Evolutionary conservation across 1,140 invertebrate genomes (phyloP), one percentile per base, ranked within the genome.

Genomic region (Drosophila nikananu): DNA sequence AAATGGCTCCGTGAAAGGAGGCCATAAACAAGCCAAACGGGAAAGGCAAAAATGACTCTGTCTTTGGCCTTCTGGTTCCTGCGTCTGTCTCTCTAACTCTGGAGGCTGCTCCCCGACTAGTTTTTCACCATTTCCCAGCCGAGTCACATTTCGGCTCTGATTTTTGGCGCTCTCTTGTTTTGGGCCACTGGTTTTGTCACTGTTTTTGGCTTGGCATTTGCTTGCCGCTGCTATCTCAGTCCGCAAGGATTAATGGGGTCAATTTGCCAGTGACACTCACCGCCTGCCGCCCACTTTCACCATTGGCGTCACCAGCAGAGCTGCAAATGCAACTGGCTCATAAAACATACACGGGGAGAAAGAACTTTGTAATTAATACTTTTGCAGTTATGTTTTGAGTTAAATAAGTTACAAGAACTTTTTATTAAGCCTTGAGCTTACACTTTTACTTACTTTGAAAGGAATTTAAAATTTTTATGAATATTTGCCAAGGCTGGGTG

Each of bases 251-350:
- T 83, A 83, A 80, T 79, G 77, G 77, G 87, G 78, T 91, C 89
- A 91, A 91, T 91, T 91, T 91, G 83, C 70, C 61, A 81, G 72
- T 87, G 87, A 83, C 77, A 73, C 65, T 77, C 62, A 55, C 77
- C 55, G 30, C 70, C 46, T 8, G 27, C 30, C 32, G 17, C 25
- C 63, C 12, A 41, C 32, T 25, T 30, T 25, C n/a, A 32, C 37
- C 37, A 65, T 12, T 13, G 17, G 30, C 42, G 19, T 52, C 46
- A 37, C 8, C 25, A 51, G 32, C 62, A 15, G 27, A 74, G 58
- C 37, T 68, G 74, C 51, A 71, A 70, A 62, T 73, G 59, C 57
- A 64, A 49, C 76, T 68, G 77, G 65, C 52, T 60, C 62, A 76
- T 80, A 74, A 83, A 76, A 70, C 71, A 66, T 79, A 25, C 48